Base-by-base conservation (phyloP, 2,113 vertebrate species). In the Charadrius vociferus region DNA sequence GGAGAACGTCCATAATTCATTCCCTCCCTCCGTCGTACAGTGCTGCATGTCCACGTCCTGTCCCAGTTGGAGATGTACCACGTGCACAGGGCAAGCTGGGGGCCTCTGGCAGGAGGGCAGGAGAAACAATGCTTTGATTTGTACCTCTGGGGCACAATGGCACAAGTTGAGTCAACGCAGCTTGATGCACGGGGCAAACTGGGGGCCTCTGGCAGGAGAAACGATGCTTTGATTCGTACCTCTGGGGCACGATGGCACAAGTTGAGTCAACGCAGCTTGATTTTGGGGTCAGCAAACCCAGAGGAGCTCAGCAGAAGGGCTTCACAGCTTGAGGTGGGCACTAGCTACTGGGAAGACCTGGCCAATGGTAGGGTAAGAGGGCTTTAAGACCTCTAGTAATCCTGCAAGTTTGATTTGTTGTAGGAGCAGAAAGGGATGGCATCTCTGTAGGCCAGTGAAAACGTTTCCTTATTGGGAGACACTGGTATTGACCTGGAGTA, bases 31-130 rank as follows among this genome's bases (percentile, higher is more conserved):
- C 7, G 2, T 8, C 49, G 39, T 20, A 55, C 10, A 29, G 22
- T 0, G 39, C 19, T 39, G 20, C 13, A 7, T n/a, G 7, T 10
- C 30, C 2, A 1, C 2, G 10, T 72, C 49, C n/a, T 7, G 16
- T 16, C 30, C 50, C 0, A 0, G 58, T 15, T 56, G 17, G 73
- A 32, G 37, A n/a, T 8, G 21, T 5, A 34, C 19, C 66, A 12
- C 58, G 2, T 6, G 1, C 4, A 14, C 0, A 2, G 17, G 21
- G 6, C 43, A 58, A 43, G 21, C 9, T 36, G 36, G 36, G 21
- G 50, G 24, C 30, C 10, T 58, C 68, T 14, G 5, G 27, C 11
- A 52, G 7, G 17, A 74, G 68, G 5, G 27, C 11, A 52, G 7
- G 17, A 74, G 68, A 22, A 73, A 17, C 3, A 1, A 9, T 18